Percentiles rank a stretch among this genome's conserved stretches.
Conservation (phyloP, 1,140 invertebrate species). For the Conus betulinus region DNA sequence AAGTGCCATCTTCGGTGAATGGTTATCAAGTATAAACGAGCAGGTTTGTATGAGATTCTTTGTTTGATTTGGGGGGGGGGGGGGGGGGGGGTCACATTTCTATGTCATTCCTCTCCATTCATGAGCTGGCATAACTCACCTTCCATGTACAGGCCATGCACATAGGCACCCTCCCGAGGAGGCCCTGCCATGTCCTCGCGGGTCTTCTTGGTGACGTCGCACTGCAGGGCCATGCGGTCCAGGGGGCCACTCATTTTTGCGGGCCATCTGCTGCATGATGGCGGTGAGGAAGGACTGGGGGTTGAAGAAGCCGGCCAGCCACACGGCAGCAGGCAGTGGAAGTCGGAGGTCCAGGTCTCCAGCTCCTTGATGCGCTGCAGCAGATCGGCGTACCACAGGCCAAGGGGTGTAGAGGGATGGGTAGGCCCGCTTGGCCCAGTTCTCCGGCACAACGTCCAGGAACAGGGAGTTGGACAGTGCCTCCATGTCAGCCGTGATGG, state of each 20-base stretch:
- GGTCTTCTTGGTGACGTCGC: conserved; percentile 97
- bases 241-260: conserved; percentile 90
- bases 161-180: conserved; percentile 92
- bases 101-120: too few species aligned
- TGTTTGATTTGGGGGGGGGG: too few species aligned
- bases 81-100: too few species aligned
- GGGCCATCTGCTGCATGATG: conserved; percentile 90
- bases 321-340: conserved; percentile 95
- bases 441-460: conserved; percentile 91
- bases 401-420: conserved; percentile 92
- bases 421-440: conserved; percentile 92
- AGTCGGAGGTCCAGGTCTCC: conserved; percentile 95
- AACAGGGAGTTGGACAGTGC: conserved; percentile 80
- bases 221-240: conserved; percentile 97
- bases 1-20: too few species aligned
- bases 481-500: neutral
- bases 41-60: too few species aligned
- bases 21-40: too few species aligned
- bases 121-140: conserved; percentile 75
- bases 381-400: conserved; percentile 94
- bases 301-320: conserved; percentile 98
- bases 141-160: conserved; percentile 96
- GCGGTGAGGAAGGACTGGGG: conserved; percentile 96
- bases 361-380: conserved; percentile 90
- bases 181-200: conserved; percentile 92